These are phyloP conservation scores for Dipodomys merriami DNA, from an alignment of 2,113 vertebrate species.

Conservation along the genomic window DNA sequence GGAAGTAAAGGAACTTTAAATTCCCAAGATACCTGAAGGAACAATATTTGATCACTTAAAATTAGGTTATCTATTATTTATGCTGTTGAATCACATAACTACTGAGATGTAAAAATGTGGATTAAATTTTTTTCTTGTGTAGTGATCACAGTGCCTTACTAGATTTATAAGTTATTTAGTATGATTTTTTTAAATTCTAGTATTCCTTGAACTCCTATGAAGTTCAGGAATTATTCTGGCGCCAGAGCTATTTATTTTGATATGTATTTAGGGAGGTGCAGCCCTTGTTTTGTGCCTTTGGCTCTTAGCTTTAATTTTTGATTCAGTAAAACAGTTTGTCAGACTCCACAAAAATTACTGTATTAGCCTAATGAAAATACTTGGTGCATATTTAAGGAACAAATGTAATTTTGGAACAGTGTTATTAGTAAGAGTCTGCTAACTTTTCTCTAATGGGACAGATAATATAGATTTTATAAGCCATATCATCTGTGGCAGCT, in stretches of 20 bases:
- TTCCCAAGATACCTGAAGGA: slow-evolving; percentile 2
- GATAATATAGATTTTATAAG: background rate
- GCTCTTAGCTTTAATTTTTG: slow-evolving; percentile 51
- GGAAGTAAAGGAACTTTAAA: slow-evolving; percentile 27
- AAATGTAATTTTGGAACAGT: slow-evolving; percentile 33
- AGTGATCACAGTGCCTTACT: background rate
- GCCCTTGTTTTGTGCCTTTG: slow-evolving; percentile 12
- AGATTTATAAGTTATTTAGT: slow-evolving; percentile 42
- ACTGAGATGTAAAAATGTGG: slow-evolving; percentile 8
- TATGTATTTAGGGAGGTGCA: background rate
- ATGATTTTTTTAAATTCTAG: slow-evolving; percentile 16
- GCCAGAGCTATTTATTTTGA: slow-evolving; percentile 18
- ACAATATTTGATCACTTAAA: background rate
- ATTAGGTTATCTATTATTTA: slow-evolving; percentile 37
- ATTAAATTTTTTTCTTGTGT: slow-evolving; percentile 13
- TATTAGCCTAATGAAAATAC: slow-evolving; percentile 34
- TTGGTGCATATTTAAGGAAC: slow-evolving; percentile 22
- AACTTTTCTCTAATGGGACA: background rate
- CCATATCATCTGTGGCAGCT: background rate
- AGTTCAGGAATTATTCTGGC: background rate
- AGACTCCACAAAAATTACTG: slow-evolving; percentile 21
- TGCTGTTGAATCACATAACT: slow-evolving; percentile 42
- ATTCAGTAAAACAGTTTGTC: background rate
- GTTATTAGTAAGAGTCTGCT: background rate
- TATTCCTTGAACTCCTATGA: background rate